Percentiles rank a stretch among this genome's conserved stretches.
phyloP scores from a whole-genome alignment of 2,888 invertebrate genomes.

The Venustoraphidia nigricollis region DNA sequence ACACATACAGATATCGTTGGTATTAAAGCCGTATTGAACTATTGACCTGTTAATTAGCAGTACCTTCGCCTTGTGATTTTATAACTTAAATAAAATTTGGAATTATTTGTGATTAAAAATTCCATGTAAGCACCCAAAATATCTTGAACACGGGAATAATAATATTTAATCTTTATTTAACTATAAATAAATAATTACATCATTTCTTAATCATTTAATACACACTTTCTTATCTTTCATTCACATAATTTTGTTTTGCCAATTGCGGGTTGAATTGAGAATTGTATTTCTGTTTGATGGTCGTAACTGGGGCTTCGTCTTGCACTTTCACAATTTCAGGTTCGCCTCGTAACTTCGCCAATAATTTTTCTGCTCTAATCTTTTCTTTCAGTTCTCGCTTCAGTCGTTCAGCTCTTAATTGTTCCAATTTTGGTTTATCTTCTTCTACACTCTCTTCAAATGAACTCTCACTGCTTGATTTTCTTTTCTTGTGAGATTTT shows the following conservation, averaged over 20 bases:
- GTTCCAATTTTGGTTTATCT: slow-evolving; percentile 35
- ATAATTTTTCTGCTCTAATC: slow-evolving; percentile 47
- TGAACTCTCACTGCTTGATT: slow-evolving; percentile 12
- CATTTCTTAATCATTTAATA: too few relatives aligned
- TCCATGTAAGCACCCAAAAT: too few relatives aligned
- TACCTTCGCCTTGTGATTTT: too few relatives aligned
- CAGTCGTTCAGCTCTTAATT: slow-evolving; percentile 61
- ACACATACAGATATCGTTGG: too few relatives aligned
- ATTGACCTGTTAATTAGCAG: too few relatives aligned
- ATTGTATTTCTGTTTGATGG: slow-evolving; percentile 69
- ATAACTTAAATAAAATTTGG: too few relatives aligned
- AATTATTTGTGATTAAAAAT: too few relatives aligned
- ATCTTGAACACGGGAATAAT: too few relatives aligned
- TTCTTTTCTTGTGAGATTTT: slow-evolving; percentile 5
- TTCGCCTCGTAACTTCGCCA: slow-evolving; percentile 51
- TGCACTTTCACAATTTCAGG: slow-evolving; percentile 15
- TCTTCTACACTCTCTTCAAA: slow-evolving; percentile 18
- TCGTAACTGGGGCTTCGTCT: slow-evolving; percentile 18
- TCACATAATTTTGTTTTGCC: slow-evolving; percentile 58
- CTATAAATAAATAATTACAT: too few relatives aligned
- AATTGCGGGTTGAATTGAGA: slow-evolving; percentile 91
- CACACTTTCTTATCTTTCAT: too few relatives aligned
- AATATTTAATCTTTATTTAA: too few relatives aligned
- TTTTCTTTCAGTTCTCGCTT: slow-evolving; percentile 70
- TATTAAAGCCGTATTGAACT: too few relatives aligned